Conservation (phyloP, 2,113 vertebrate species). For the Cottus gobio region DNA sequence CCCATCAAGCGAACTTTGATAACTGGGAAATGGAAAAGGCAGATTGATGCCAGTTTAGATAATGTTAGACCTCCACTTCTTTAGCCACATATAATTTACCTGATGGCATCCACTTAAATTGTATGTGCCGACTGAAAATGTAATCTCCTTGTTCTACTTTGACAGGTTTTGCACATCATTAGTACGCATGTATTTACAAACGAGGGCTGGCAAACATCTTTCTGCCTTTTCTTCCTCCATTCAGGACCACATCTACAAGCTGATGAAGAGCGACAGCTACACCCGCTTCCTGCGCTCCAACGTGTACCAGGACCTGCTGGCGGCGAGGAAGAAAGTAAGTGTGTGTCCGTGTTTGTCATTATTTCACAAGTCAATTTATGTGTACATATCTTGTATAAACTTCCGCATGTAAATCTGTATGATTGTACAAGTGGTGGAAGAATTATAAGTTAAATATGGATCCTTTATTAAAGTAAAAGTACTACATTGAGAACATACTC, state of each 20-base stretch:
- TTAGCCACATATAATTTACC: neutral
- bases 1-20: too few relatives aligned
- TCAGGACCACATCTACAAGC: slow-evolving; percentile 98
- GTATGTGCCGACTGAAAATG: neutral
- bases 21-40: too few relatives aligned
- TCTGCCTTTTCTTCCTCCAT: neutral
- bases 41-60: too few relatives aligned
- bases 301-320: slow-evolving; percentile 96
- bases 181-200: neutral
- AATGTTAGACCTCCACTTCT: too few relatives aligned
- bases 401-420: neutral
- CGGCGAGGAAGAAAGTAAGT: slow-evolving; percentile 95
- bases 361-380: neutral
- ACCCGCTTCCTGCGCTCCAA: slow-evolving; percentile 97
- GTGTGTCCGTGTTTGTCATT: neutral
- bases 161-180: slow-evolving; percentile 4
- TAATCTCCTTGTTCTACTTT: neutral
- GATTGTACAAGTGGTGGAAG: neutral
- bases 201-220: neutral
- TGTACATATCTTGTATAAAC: neutral
- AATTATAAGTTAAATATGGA: neutral
- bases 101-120: neutral
- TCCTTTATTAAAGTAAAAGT: neutral
- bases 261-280: slow-evolving; percentile 99
- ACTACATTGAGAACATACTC: neutral